Conservation (phyloP, 30 jellyfish, hydroid and myxozoan species). For the Rhopilema esculentum region DNA sequence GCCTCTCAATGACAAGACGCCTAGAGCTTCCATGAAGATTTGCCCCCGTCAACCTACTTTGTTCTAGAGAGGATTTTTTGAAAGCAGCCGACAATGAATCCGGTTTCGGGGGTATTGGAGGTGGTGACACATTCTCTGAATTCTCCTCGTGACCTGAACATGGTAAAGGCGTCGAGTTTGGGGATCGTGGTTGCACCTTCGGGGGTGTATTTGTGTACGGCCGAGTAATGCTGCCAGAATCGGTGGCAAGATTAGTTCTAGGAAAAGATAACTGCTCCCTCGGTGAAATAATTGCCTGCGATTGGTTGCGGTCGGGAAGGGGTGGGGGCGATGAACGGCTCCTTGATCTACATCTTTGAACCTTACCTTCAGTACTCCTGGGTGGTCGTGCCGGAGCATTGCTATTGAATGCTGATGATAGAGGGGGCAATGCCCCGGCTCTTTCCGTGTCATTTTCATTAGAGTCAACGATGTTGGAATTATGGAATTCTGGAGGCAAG, state of each 20-base stretch:
- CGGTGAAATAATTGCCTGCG: constrained; percentile 17
- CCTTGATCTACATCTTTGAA: neutral
- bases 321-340: constrained; percentile 53
- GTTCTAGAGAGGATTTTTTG: constrained; percentile 2
- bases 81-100: constrained; percentile 16
- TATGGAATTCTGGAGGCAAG: constrained; percentile 62
- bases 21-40: neutral
- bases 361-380: constrained; percentile 16
- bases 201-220: constrained; percentile 65
- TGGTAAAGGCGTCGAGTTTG: constrained; percentile 42
- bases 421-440: neutral
- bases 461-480: neutral
- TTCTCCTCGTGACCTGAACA: neutral
- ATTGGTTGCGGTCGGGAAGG: constrained; percentile 51
- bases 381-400: constrained; percentile 60
- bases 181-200: constrained; percentile 54
- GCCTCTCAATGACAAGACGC: constrained; percentile 18
- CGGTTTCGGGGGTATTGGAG: constrained; percentile 80
- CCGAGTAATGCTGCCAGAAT: neutral
- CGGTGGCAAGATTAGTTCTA: neutral
- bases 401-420: constrained; percentile 24
- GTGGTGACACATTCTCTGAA: constrained; percentile 40
- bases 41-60: neutral
- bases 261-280: neutral
- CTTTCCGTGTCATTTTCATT: constrained; percentile 15